These are phyloP conservation scores for Pollenia amentaria DNA, from an alignment of 2,888 invertebrate species.

Conservation along the genomic window DNA sequence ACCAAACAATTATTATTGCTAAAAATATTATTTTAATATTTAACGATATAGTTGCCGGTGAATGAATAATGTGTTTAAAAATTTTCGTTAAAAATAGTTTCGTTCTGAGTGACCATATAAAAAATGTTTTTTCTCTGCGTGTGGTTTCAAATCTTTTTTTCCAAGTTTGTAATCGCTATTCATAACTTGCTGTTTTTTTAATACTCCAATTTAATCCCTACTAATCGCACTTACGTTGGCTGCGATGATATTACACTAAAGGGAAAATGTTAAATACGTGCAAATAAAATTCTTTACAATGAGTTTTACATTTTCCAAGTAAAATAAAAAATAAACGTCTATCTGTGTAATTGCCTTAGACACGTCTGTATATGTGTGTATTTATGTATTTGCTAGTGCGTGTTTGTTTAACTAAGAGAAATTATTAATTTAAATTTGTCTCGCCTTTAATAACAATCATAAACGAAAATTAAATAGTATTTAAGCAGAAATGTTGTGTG, in stretches of 20 bases:
- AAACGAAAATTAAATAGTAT: constrained; percentile 18
- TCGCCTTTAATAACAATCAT: constrained; percentile 49
- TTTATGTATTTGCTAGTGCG: neutral
- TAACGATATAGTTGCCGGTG: no score
- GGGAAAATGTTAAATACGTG: constrained; percentile 25
- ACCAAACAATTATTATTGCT: no score
- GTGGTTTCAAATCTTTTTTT: no score
- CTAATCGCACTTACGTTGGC: constrained; percentile 54
- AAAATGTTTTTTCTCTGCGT: no score
- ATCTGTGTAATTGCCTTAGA: neutral
- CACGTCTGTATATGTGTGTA: neutral
- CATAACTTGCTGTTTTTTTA: constrained; percentile 6
- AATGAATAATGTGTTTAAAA: no score
- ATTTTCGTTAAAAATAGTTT: no score
- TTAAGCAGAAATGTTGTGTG: constrained; percentile 18
- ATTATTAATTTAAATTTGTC: constrained; percentile 58
- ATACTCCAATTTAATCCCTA: constrained; percentile 43
- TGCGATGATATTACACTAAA: constrained; percentile 20
- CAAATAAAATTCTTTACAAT: neutral
- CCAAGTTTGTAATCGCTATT: constrained; percentile 10
- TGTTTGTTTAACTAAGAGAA: constrained; percentile 13
- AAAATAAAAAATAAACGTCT: constrained; percentile 4
- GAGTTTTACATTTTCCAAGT: constrained; percentile 1
- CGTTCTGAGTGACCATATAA: no score
- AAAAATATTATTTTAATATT: no score